These are phyloP conservation scores for Onychostoma macrolepis DNA, from an alignment of 2,113 vertebrate genomes.

Conservation along the genomic window DNA sequence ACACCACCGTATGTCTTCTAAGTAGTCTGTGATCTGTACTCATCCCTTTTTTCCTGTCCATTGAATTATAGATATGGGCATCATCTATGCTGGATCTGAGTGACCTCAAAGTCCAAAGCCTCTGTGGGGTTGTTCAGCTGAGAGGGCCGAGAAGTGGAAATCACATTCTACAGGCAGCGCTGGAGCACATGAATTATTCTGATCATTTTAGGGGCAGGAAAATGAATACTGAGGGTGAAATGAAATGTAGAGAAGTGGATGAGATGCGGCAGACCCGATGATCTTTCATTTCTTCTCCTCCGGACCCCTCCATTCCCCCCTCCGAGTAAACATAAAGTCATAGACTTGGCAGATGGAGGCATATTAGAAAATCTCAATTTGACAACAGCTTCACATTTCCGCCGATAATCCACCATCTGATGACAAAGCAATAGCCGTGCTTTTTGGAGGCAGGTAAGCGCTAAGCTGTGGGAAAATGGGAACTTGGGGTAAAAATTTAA, in stretches of 20 bases:
- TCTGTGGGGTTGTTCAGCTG: conserved; percentile 78
- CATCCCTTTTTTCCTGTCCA: conserved; percentile 58
- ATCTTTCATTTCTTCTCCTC: conserved; percentile 51
- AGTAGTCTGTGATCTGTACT: conserved; percentile 59
- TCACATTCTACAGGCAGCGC: conserved; percentile 51
- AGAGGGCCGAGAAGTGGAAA: conserved; percentile 45
- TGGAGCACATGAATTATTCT: conserved; percentile 57
- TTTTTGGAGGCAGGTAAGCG: neutral
- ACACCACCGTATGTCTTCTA: conserved; percentile 55
- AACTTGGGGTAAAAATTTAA: conserved; percentile 42
- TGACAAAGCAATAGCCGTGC: conserved; percentile 30
- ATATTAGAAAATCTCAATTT: conserved; percentile 43
- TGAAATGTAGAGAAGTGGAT: conserved; percentile 49
- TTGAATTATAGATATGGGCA: conserved; percentile 77
- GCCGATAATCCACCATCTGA: conserved; percentile 47
- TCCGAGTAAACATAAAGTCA: conserved; percentile 53
- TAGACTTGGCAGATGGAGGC: conserved; percentile 27
- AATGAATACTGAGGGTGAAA: conserved; percentile 49
- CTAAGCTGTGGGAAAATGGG: conserved; percentile 23
- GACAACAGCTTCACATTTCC: conserved; percentile 43
- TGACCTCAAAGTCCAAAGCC: conserved; percentile 84
- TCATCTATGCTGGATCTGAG: conserved; percentile 86
- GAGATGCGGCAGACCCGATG: conserved; percentile 32
- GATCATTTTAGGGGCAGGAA: conserved; percentile 42
- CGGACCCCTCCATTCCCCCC: neutral